A percentile compares a stretch with the other conserved stretches of the same genome.
Evolutionary conservation across 2,113 vertebrate genomes (phyloP).

Genomic region (Madoqua kirkii): DNA sequence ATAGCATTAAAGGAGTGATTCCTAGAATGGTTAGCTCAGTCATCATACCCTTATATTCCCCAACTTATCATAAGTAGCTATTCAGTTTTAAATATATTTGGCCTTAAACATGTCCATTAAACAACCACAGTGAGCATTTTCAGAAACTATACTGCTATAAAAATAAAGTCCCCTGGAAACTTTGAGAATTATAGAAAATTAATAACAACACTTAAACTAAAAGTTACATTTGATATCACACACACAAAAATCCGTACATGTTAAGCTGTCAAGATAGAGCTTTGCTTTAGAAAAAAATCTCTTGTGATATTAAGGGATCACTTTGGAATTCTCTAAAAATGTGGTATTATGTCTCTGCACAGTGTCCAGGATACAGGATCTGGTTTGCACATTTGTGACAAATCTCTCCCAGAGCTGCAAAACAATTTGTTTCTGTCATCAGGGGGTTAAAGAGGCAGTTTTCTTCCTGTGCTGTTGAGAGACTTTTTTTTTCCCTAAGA

Average conservation of each 20-base stretch:
- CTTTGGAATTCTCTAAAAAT: slow-evolving; percentile 49
- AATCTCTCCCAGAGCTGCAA: slow-evolving; percentile 61
- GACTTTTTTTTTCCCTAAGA: slow-evolving; percentile 34
- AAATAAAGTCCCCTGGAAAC: background rate
- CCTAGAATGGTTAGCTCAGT: background rate
- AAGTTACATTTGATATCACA: background rate
- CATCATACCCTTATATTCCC: background rate
- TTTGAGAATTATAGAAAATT: background rate
- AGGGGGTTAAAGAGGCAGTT: slow-evolving; percentile 71
- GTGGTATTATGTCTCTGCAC: slow-evolving; percentile 11
- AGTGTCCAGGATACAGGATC: slow-evolving; percentile 38
- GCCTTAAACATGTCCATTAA: background rate
- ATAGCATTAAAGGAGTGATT: slow-evolving; percentile 24
- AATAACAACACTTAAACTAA: background rate
- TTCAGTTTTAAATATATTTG: slow-evolving; percentile 47
- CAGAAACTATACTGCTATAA: background rate
- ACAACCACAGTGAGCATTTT: slow-evolving; percentile 7
- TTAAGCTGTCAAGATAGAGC: slow-evolving; percentile 20
- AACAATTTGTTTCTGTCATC: slow-evolving; percentile 76
- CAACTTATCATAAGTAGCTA: background rate
- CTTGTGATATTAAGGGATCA: slow-evolving; percentile 39
- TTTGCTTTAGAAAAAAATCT: slow-evolving; percentile 39
- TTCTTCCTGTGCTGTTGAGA: slow-evolving; percentile 70
- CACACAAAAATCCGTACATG: background rate
- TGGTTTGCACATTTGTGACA: slow-evolving; percentile 76